Base-by-base conservation (phyloP, 2,113 vertebrate species). In the Stigmatopora nigra region DNA sequence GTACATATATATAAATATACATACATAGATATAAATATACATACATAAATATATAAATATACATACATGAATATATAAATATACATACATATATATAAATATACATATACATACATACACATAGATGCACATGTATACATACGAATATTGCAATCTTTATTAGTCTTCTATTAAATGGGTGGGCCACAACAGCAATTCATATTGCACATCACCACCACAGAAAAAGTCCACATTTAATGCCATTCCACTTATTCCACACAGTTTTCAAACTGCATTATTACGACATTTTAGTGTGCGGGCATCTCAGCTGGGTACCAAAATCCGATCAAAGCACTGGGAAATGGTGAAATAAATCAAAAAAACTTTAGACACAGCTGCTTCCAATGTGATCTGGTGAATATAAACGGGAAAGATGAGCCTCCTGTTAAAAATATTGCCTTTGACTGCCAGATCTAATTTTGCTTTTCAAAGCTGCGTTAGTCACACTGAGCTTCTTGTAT, bases 291-390 rank as follows among this genome's bases (percentile, higher is more conserved):
- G 47, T 5, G 13, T 13, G 22, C 55, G 71, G 55, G 45, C 44
- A 69, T 69, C 71, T 63, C 65, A 52, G 70, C 0, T 13, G 69
- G 72, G 73, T 58, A 68, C 75, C 17, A 67, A 64, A 64, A 62
- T 77, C 68, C 80, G 69, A 79, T 87, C 78, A 83, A 84, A 81
- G 84, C 15, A 6, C 15, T 13, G 59, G 59, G 73, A 82, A 71
- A 73, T 69, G 68, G 61, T 65, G 31, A 16, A 35, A 49, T 44
- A 73, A 78, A 71, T 61, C n/a, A 6, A 52, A 57, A 65, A 58
- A 59, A 66, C 49, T 69, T 75, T 73, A 73, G 45, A 61, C 17
- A 31, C 53, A 57, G 61, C 72, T 16, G 64, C 67, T 56, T 69
- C 64, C 56, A 55, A 76, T 67, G 57, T 49, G 67, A 68, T 67